A percentile compares a stretch with the other conserved stretches of the same genome.
Conservation (phyloP, 2,113 vertebrate species). For the Otolemur garnettii region DNA sequence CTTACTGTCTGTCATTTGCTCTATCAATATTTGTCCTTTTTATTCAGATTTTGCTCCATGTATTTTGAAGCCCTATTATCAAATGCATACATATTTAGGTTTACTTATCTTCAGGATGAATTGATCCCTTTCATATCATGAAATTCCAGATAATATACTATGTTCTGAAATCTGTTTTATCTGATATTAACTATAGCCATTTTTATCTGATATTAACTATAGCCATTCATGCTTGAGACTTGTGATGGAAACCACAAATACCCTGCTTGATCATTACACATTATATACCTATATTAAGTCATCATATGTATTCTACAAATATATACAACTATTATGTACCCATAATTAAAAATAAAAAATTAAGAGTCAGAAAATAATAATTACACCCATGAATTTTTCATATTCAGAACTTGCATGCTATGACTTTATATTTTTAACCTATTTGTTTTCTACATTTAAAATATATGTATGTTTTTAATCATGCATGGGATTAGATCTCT, state of each 20-base stretch:
- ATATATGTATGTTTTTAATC: not conserved
- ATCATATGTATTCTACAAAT: too few species aligned
- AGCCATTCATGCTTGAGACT: not conserved
- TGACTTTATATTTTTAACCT: not conserved
- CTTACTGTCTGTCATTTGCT: not conserved
- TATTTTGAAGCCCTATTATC: constrained; percentile 24
- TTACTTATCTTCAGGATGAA: not conserved
- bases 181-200: not conserved
- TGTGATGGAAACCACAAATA: too few species aligned
- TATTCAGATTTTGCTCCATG: not conserved
- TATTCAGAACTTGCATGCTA: not conserved
- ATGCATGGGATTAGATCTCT: constrained; percentile 15
- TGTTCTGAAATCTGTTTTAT: constrained; percentile 2
- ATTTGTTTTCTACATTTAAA: constrained; percentile 16
- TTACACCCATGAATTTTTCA: not conserved
- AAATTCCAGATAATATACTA: not conserved
- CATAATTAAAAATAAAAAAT: too few species aligned
- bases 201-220: not conserved
- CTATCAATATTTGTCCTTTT: not conserved
- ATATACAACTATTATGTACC: too few species aligned
- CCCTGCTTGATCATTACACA: too few species aligned
- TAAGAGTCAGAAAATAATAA: too few species aligned
- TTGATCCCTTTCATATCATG: not conserved
- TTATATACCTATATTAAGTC: too few species aligned
- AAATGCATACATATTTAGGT: not conserved